phyloP scores from a whole-genome alignment of 2,797 vertebrate genomes.

The Darevskia mixta region DNA sequence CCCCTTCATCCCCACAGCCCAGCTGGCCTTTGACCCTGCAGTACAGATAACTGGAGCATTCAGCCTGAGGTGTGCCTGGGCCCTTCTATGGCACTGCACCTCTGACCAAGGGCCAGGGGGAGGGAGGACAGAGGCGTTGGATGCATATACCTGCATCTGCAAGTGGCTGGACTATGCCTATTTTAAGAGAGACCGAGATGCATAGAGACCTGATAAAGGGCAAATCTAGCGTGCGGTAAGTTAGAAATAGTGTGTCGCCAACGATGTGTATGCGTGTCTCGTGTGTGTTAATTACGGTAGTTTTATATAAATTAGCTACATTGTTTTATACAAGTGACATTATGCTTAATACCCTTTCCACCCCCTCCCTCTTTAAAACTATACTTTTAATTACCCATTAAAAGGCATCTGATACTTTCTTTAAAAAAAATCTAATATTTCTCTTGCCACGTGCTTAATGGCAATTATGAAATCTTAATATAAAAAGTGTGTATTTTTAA shows the following conservation, averaged over 20 bases:
- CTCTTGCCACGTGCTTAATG: slow-evolving; percentile 80
- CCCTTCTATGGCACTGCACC: background rate
- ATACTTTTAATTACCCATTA: slow-evolving; percentile 72
- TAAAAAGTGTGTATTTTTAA: slow-evolving; percentile 81
- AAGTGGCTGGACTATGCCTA: background rate
- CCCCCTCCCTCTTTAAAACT: slow-evolving; percentile 72
- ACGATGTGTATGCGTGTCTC: slow-evolving; percentile 42
- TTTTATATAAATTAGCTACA: slow-evolving; percentile 82
- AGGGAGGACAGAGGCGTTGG: background rate
- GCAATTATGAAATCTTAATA: slow-evolving; percentile 82
- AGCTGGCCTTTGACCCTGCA: background rate
- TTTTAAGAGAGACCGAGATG: slow-evolving; percentile 18
- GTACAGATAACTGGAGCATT: background rate
- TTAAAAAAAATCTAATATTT: slow-evolving; percentile 71
- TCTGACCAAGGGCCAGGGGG: background rate
- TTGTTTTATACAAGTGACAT: slow-evolving; percentile 76
- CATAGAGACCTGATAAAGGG: slow-evolving; percentile 58
- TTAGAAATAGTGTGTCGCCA: slow-evolving; percentile 64
- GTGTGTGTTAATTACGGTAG: slow-evolving; percentile 74
- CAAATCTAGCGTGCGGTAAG: slow-evolving; percentile 58
- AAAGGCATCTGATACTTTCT: slow-evolving; percentile 67
- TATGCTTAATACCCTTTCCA: slow-evolving; percentile 69
- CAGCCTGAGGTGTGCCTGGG: background rate
- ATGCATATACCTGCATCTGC: slow-evolving; percentile 37
- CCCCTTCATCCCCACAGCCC: background rate